Evolutionary conservation across 2,888 invertebrate genomes (phyloP), one percentile per base, ranked within the genome.

Genomic region (Plagodis pulveraria): DNA sequence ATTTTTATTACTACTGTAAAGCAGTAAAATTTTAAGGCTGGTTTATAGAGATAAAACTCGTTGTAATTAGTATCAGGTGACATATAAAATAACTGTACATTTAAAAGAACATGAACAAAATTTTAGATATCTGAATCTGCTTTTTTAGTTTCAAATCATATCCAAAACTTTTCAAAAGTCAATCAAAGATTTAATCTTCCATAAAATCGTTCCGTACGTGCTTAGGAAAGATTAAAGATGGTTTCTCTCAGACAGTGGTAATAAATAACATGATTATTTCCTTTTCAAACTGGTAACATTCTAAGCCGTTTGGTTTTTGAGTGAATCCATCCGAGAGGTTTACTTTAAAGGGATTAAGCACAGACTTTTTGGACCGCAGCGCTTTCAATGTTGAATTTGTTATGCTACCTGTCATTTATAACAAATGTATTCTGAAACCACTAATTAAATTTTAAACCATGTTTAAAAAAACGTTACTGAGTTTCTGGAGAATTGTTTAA

Each of bases 231-330:
- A 91, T 91, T 92, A 91, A 85, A 90, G 76, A 83, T 84, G 84
- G 80, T 78, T 81, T 80, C 76, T 83, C 82, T 78, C 80, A 77
- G 84, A 77, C 80, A 75, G 70, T 73, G 75, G 89, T 77, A 89
- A 91, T 92, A 92, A 91, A 91, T 91, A 91, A 91, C 86, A 75
- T 78, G 90, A 91, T 92, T 90, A 91, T 89, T 88, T 89, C 87
- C 83, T 88, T 84, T 87, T 81, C 73, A 69, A 86, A 86, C 85
- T 81, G 77, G 80, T 83, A 77, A 82, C 73, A 80, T 78, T 78
- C 78, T 81, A 78, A 81, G 77, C 74, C 76, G 72, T 73, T 75
- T 77, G 80, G 59, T 84, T 84, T 86, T 84, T 69, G 76, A 83
- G 75, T 79, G 82, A 84, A 84, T 78, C 80, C 84, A 76, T 76